phyloP scores from a whole-genome alignment of 2,797 vertebrate genomes.

The Poeciliopsis turneri region DNA sequence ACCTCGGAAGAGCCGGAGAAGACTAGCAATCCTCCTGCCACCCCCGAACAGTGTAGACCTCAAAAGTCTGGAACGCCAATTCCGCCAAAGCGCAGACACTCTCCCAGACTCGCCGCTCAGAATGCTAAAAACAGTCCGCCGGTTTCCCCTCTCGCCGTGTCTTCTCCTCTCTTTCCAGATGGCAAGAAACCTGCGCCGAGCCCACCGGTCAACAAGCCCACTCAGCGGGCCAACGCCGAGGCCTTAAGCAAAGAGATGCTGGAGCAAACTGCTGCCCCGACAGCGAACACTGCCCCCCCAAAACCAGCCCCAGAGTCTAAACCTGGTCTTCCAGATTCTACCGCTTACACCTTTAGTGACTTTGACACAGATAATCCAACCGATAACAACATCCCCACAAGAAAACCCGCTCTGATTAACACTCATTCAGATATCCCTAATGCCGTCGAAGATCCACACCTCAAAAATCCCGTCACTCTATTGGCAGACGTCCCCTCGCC shows the following conservation, averaged over 20 bases:
- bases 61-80: slow-evolving; percentile 71
- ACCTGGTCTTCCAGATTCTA: slow-evolving; percentile 20
- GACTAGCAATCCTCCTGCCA: slow-evolving; percentile 43
- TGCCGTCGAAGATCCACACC: slow-evolving; percentile 35
- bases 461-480: slow-evolving; percentile 35
- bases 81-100: slow-evolving; percentile 77
- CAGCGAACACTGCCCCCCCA: slow-evolving; percentile 27
- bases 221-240: slow-evolving; percentile 28
- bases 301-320: slow-evolving; percentile 33
- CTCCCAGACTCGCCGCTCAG: slow-evolving; percentile 71
- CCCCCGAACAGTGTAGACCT: slow-evolving; percentile 52
- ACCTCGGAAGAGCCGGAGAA: slow-evolving; percentile 44
- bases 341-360: slow-evolving; percentile 32
- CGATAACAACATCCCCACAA: slow-evolving; percentile 21
- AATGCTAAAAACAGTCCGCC: slow-evolving; percentile 69
- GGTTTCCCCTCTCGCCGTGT: slow-evolving; percentile 66
- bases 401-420: slow-evolving; percentile 40
- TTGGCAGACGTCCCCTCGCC: slow-evolving; percentile 42
- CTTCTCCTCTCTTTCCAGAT: slow-evolving; percentile 51
- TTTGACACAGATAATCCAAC: slow-evolving; percentile 35
- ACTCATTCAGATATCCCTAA: slow-evolving; percentile 26
- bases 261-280: slow-evolving; percentile 42
- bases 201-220: slow-evolving; percentile 45
- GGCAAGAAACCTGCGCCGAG: slow-evolving; percentile 58
- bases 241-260: slow-evolving; percentile 47